Evolutionary conservation across 1,140 invertebrate genomes (phyloP).

Genomic region (Brachionus manjavacas): DNA sequence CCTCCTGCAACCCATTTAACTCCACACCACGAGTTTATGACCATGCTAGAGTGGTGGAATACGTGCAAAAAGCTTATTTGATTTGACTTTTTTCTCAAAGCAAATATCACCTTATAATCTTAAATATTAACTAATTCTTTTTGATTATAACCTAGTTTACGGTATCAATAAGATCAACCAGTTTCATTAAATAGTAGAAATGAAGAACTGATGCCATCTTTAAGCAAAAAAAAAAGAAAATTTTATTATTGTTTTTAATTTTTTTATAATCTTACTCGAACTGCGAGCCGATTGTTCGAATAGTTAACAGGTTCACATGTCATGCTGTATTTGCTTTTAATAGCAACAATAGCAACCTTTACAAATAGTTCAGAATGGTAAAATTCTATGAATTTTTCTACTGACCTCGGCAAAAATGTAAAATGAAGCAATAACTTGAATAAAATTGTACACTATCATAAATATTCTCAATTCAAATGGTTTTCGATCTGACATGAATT

Average conservation of each 20-base stretch:
- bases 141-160: background rate
- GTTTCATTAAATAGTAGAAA: constrained; percentile 46
- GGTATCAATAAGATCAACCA: constrained; percentile 46
- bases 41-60: constrained; percentile 63
- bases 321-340: constrained; percentile 47
- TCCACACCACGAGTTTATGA: constrained; percentile 50
- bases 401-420: constrained; percentile 49
- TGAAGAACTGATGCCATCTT: constrained; percentile 45
- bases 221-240: background rate
- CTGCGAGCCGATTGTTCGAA: constrained; percentile 38
- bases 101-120: constrained; percentile 45
- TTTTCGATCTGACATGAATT: constrained; percentile 49
- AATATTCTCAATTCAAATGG: constrained; percentile 48
- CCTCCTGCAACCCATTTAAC: constrained; percentile 49
- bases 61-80: constrained; percentile 72
- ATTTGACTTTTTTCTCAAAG: constrained; percentile 69
- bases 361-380: background rate
- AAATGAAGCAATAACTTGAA: constrained; percentile 48
- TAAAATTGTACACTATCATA: constrained; percentile 52
- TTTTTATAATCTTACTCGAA: constrained; percentile 25
- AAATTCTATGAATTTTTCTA: background rate
- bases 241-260: background rate
- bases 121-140: background rate
- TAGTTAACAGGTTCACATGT: constrained; percentile 50
- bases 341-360: constrained; percentile 48